A percentile compares a stretch with the other conserved stretches of the same genome.
phyloP scores from a whole-genome alignment of 2,888 invertebrate species.

The Drosophila seclusa region DNA sequence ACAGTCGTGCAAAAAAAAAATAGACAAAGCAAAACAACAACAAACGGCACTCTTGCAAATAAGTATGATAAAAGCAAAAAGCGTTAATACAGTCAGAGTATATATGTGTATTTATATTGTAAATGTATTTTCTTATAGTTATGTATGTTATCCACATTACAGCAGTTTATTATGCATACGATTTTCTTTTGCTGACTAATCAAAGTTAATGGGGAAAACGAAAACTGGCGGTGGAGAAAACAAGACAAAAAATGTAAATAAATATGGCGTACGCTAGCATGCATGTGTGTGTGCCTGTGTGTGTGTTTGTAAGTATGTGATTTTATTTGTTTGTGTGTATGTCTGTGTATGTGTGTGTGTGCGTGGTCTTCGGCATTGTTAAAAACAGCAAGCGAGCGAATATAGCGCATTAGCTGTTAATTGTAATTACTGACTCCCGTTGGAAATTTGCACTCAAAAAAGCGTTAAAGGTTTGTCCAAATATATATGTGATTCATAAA shows the following conservation, averaged over 20 bases:
- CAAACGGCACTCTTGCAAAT: conserved; percentile 25
- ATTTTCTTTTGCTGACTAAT: conserved; percentile 62
- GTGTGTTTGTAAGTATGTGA: conserved; percentile 28
- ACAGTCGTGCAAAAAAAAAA: conserved; percentile 21
- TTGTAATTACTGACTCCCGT: conserved; percentile 16
- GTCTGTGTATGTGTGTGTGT: conserved; percentile 25
- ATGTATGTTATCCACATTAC: conserved; percentile 32
- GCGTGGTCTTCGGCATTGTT: conserved; percentile 44
- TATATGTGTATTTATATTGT: conserved; percentile 3
- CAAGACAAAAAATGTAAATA: conserved; percentile 57
- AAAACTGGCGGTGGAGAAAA: conserved; percentile 10
- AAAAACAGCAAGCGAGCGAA: conserved; percentile 54
- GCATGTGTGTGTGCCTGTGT: conserved; percentile 33
- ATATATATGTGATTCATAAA: conserved; percentile 51
- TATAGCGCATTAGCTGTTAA: conserved; percentile 42
- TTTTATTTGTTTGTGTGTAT: conserved; percentile 25
- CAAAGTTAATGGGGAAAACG: conserved; percentile 51
- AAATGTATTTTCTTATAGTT: conserved; percentile 32
- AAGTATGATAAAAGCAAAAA: conserved; percentile 43
- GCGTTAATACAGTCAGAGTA: conserved; percentile 13
- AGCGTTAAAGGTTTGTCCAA: conserved; percentile 56
- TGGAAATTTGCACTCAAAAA: conserved; percentile 45
- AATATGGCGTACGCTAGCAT: conserved; percentile 64
- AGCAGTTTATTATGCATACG: conserved; percentile 45
- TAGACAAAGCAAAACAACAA: conserved; percentile 41